These are phyloP conservation scores for Orthochromis malagaraziensis DNA, from an alignment of 2,113 vertebrate genomes.

Conservation along the genomic window DNA sequence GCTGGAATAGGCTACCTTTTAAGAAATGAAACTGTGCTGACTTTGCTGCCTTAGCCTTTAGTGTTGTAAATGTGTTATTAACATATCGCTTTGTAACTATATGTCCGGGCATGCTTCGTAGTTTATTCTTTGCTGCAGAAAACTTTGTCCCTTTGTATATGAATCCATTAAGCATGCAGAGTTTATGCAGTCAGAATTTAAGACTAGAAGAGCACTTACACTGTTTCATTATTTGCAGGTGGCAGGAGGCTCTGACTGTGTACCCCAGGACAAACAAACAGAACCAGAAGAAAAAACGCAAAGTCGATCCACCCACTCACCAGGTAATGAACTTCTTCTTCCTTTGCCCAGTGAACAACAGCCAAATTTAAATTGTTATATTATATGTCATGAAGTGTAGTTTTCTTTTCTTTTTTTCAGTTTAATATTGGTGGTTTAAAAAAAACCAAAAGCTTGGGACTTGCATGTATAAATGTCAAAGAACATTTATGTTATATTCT, in stretches of 20 bases:
- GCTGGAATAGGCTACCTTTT: background rate
- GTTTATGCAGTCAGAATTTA: background rate
- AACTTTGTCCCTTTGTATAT: background rate
- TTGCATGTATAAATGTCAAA: background rate
- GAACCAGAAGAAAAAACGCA: constrained; percentile 98
- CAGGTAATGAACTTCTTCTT: constrained; percentile 76
- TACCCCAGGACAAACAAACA: constrained; percentile 96
- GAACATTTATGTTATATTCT: background rate
- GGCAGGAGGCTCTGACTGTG: constrained; percentile 90
- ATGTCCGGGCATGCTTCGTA: background rate
- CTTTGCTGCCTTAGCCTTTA: background rate
- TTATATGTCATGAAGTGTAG: background rate
- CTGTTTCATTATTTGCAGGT: constrained; percentile 64
- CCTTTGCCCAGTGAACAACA: background rate
- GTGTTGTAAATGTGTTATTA: background rate
- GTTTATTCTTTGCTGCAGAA: background rate
- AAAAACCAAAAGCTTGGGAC: background rate
- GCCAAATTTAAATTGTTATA: background rate
- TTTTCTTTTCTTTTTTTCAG: background rate
- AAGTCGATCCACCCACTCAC: constrained; percentile 89
- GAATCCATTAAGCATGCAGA: background rate
- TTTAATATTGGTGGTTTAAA: background rate
- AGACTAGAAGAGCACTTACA: background rate
- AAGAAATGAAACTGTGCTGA: background rate
- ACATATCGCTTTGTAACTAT: background rate